Evolutionary conservation across 2,113 vertebrate species (phyloP).

Genomic region (Phyllostomus discolor): DNA sequence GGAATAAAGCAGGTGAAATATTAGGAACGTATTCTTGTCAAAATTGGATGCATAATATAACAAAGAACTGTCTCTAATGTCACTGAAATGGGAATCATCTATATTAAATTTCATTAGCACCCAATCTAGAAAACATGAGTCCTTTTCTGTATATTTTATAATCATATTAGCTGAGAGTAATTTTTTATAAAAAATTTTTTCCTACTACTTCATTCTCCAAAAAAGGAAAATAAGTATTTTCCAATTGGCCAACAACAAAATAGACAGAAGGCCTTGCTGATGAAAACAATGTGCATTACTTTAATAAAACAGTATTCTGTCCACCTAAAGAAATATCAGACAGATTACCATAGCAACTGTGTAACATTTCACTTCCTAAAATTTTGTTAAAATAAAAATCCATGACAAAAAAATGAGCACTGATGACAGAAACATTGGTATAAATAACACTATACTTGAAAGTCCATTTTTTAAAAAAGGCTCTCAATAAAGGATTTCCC

Average conservation of each 20-base stretch:
- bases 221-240: background rate
- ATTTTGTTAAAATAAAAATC: conserved; percentile 41
- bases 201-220: background rate
- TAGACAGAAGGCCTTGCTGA: background rate
- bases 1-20: conserved; percentile 15
- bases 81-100: background rate
- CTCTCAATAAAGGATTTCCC: background rate
- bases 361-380: conserved; percentile 12
- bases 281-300: background rate
- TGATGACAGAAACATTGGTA: background rate
- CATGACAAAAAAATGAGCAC: background rate
- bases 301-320: background rate
- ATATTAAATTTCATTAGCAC: background rate
- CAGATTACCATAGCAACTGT: background rate
- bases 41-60: background rate
- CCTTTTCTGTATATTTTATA: conserved; percentile 6
- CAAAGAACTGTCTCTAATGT: background rate
- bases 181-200: conserved; percentile 23
- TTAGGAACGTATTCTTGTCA: conserved; percentile 6
- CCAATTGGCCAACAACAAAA: background rate
- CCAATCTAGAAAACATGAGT: background rate
- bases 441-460: background rate
- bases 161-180: background rate
- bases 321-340: conserved; percentile 18
- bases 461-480: background rate